A percentile compares a stretch with the other conserved stretches of the same genome.
phyloP scores from a whole-genome alignment of 2,113 vertebrate genomes.

The Carlito syrichta region DNA sequence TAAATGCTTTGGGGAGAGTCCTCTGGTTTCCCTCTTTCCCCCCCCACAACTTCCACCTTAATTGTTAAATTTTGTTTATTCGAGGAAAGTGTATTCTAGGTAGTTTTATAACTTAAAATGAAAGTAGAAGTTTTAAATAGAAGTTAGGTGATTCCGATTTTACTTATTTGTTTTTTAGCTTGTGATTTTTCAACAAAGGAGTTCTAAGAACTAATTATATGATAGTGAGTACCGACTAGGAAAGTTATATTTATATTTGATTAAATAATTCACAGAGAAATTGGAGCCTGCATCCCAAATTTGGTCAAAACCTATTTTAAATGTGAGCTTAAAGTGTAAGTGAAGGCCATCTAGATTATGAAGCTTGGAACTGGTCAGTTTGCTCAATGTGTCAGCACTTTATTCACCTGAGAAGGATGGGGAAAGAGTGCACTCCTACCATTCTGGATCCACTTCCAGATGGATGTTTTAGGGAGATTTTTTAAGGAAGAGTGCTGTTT shows the following conservation, averaged over 20 bases:
- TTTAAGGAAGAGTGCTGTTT: neutral
- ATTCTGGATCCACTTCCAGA: neutral
- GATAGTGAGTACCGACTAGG: neutral
- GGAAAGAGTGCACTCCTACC: neutral
- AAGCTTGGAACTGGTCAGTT: neutral
- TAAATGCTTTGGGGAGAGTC: conserved; percentile 61
- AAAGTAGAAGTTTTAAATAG: neutral
- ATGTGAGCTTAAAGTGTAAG: neutral
- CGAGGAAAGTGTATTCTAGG: neutral
- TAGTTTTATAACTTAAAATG: conserved; percentile 10
- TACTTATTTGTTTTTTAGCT: conserved; percentile 3
- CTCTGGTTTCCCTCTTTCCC: neutral
- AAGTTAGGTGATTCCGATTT: neutral
- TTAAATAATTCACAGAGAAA: conserved; percentile 15
- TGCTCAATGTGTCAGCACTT: neutral
- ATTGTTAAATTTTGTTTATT: conserved; percentile 14
- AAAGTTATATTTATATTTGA: conserved; percentile 4
- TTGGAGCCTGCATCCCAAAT: neutral
- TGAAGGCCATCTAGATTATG: neutral
- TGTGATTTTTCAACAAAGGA: conserved; percentile 31
- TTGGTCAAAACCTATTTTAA: neutral
- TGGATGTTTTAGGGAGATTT: neutral
- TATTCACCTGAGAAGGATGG: neutral
- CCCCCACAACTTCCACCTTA: neutral
- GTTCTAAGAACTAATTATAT: neutral